A percentile compares a stretch with the other conserved stretches of the same genome.
Evolutionary conservation across 2,113 vertebrate genomes (phyloP).

Genomic region (Hypocryptadius cinnamomeus): DNA sequence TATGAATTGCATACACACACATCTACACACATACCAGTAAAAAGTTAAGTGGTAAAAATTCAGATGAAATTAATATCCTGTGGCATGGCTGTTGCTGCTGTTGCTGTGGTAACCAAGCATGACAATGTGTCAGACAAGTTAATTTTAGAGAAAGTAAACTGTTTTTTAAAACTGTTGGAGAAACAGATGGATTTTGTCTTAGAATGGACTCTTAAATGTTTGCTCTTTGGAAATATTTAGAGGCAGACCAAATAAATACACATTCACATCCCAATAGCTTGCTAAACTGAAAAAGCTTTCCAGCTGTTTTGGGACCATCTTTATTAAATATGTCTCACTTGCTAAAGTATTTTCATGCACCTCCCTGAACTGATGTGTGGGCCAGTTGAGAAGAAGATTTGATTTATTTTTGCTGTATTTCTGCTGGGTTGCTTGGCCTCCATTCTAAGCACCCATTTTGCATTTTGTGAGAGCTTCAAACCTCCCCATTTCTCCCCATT

Average conservation of each 20-base stretch:
- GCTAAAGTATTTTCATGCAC: not conserved
- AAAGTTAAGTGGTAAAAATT: not conserved
- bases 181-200: constrained; percentile 53
- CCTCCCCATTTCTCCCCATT: not conserved
- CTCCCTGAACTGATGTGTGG: not conserved
- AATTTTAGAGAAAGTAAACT: constrained; percentile 58
- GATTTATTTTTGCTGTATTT: not conserved
- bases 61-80: not conserved
- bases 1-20: not conserved
- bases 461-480: not conserved
- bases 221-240: not conserved
- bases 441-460: not conserved
- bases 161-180: not conserved
- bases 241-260: not conserved
- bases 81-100: not conserved
- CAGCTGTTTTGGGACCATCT: not conserved
- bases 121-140: constrained; percentile 59
- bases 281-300: not conserved
- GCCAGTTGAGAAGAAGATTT: not conserved
- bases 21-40: not conserved
- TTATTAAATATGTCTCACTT: not conserved
- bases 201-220: constrained; percentile 1
- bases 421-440: not conserved
- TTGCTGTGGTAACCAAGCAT: constrained; percentile 48
- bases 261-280: not conserved